These are phyloP conservation scores for Pteropus rufus DNA, from an alignment of 2,797 vertebrate species.

Conservation along the genomic window DNA sequence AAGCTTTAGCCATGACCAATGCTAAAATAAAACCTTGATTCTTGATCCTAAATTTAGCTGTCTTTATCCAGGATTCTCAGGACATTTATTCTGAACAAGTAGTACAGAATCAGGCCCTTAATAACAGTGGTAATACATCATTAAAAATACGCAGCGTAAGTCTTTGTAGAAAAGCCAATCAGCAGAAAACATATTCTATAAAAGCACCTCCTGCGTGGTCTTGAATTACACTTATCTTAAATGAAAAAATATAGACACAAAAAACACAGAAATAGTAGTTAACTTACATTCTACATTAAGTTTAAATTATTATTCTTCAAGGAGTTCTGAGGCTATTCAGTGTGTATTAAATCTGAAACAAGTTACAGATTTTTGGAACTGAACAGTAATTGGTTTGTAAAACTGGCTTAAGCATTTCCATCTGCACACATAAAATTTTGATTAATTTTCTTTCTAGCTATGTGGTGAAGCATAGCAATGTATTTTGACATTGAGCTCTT, in stretches of 20 bases:
- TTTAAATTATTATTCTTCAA: constrained; percentile 68
- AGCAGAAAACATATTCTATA: constrained; percentile 53
- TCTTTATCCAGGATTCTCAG: constrained; percentile 40
- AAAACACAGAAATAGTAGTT: constrained; percentile 62
- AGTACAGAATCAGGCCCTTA: constrained; percentile 45
- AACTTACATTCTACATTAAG: constrained; percentile 46
- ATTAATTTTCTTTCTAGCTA: constrained; percentile 64
- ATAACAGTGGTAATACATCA: neutral
- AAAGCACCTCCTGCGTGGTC: neutral
- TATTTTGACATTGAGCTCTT: constrained; percentile 65
- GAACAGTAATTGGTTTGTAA: constrained; percentile 74
- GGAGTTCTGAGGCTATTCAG: constrained; percentile 53
- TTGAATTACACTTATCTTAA: constrained; percentile 49
- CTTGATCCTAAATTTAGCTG: constrained; percentile 40
- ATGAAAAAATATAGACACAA: constrained; percentile 30
- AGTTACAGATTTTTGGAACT: constrained; percentile 69
- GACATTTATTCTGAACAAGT: constrained; percentile 46
- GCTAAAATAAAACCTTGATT: constrained; percentile 14
- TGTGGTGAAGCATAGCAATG: constrained; percentile 50
- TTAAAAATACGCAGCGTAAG: constrained; percentile 51
- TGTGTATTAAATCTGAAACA: constrained; percentile 69
- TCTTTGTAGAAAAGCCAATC: constrained; percentile 62
- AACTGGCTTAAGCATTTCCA: constrained; percentile 69
- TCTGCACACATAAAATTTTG: constrained; percentile 69
- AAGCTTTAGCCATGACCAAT: neutral